Conservation (phyloP, 2,113 vertebrate species). For the Chaetops frenatus region DNA sequence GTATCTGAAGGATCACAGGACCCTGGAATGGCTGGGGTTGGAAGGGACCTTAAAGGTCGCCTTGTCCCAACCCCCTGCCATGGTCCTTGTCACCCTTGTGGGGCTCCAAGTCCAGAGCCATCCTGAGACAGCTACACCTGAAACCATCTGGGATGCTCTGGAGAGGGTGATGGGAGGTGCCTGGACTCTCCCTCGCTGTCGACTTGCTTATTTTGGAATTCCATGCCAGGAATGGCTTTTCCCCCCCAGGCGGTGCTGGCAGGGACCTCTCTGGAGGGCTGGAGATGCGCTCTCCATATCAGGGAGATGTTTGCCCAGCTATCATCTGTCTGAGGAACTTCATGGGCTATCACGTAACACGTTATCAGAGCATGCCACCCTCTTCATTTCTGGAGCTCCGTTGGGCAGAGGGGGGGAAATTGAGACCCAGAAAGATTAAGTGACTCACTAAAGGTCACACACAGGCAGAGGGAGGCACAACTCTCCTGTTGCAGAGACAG, state of each 20-base stretch:
- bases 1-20: neutral
- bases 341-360: constrained; percentile 33
- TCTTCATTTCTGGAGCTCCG: constrained; percentile 33
- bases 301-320: constrained; percentile 52
- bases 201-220: constrained; percentile 23
- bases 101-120: neutral
- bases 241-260: neutral
- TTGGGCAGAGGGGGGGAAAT: neutral
- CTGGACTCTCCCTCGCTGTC: neutral
- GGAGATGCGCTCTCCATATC: neutral
- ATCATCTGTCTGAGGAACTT: constrained; percentile 59
- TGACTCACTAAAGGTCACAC: constrained; percentile 56
- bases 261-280: neutral
- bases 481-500: neutral
- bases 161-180: neutral
- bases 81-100: neutral
- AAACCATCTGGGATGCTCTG: neutral
- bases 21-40: neutral
- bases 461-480: neutral
- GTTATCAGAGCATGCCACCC: constrained; percentile 38
- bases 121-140: neutral
- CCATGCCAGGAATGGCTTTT: constrained; percentile 14
- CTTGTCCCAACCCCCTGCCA: neutral
- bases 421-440: constrained; percentile 54
- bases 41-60: neutral